Evolutionary conservation across 2,113 vertebrate genomes (phyloP).

Genomic region (Athene cunicularia): DNA sequence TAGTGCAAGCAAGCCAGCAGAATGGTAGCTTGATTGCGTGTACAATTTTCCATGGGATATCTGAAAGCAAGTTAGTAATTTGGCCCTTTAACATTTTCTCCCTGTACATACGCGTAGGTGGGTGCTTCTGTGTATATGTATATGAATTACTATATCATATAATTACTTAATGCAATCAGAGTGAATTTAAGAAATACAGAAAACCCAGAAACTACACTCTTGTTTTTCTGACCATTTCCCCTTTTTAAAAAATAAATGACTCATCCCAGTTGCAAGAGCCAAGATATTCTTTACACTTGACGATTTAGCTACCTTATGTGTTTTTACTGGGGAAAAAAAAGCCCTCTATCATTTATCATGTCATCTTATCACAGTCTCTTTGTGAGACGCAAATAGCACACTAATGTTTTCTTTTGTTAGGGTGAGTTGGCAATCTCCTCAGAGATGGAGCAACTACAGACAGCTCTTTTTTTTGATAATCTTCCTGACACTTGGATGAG

Average conservation of each 20-base stretch:
- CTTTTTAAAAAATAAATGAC: conserved; percentile 70
- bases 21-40: conserved; percentile 44
- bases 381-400: conserved; percentile 87
- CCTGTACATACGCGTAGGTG: conserved; percentile 18
- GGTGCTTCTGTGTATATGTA: conserved; percentile 10
- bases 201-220: conserved; percentile 2
- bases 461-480: conserved; percentile 91
- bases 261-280: conserved; percentile 35
- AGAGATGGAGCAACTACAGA: conserved; percentile 92
- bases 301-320: conserved; percentile 77
- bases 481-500: conserved; percentile 90
- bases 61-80: conserved; percentile 56
- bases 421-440: conserved; percentile 94
- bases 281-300: conserved; percentile 74
- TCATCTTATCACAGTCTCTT: conserved; percentile 93
- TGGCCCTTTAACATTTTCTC: conserved; percentile 56
- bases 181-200: conserved; percentile 14
- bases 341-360: conserved; percentile 87
- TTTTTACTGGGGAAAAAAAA: conserved; percentile 73
- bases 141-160: conserved; percentile 27
- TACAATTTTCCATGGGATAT: conserved; percentile 44
- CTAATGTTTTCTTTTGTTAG: conserved; percentile 96
- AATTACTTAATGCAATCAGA: conserved; percentile 55
- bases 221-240: conserved; percentile 48
- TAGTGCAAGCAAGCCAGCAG: conserved; percentile 42